Percentiles rank a stretch among this genome's conserved stretches.
These are phyloP conservation scores for Noctua comes DNA, from an alignment of 2,888 invertebrate species.

Conservation along the genomic window DNA sequence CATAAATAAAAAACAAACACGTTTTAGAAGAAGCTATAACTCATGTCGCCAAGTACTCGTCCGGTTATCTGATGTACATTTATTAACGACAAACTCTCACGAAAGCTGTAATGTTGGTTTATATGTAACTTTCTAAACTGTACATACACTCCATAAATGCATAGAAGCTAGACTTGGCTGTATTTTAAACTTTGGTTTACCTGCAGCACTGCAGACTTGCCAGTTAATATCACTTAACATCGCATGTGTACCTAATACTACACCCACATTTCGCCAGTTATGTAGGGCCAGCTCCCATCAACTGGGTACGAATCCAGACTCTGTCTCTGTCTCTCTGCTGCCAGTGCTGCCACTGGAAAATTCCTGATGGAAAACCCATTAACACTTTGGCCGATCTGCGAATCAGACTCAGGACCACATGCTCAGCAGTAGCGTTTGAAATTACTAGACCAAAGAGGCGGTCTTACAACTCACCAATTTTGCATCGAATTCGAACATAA, in stretches of 20 bases:
- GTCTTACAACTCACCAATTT: neutral
- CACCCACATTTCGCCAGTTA: neutral
- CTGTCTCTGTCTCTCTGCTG: no score
- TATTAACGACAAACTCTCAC: constrained; percentile 57
- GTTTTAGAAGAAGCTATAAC: constrained; percentile 46
- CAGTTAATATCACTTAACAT: neutral
- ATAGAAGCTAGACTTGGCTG: neutral
- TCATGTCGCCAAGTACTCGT: constrained; percentile 42
- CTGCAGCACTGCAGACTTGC: neutral
- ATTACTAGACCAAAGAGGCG: neutral
- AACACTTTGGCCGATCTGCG: neutral
- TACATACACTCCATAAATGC: constrained; percentile 14
- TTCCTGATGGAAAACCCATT: neutral
- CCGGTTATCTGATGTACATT: constrained; percentile 54
- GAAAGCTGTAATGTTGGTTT: constrained; percentile 57
- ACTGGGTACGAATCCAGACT: no score
- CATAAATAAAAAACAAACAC: constrained; percentile 33
- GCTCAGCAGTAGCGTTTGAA: neutral
- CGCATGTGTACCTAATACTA: neutral
- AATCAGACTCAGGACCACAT: neutral
- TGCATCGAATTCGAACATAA: neutral
- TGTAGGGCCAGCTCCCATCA: no score
- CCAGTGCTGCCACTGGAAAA: no score
- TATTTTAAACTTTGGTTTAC: neutral
- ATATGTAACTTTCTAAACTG: constrained; percentile 57